Evolutionary conservation across 2,888 invertebrate species (phyloP), one percentile per base, ranked within the genome.

Genomic region (Gisinianus flammeolus): DNA sequence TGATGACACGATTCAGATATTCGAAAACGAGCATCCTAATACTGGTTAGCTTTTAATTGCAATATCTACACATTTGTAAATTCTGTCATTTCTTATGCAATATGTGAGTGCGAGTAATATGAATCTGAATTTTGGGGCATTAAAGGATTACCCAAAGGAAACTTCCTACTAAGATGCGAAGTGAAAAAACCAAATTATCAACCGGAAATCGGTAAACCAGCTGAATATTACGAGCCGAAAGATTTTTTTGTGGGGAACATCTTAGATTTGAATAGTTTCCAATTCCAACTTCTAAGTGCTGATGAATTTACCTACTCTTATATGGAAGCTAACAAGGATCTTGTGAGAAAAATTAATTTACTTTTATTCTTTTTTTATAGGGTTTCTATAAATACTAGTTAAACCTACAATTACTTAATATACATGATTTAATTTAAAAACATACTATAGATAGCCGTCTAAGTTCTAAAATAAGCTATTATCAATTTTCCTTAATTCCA

Each of bases 251-350:
- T 97, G 28, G 97, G 97, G 1, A 93, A 93, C 28, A 90, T 90
- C 66, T 85, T 97, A 66, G 91, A 91, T 58, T 89, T 97, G 24
- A 93, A 93, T 86, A 91, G 91, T 82, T 95, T 94, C 85, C 87
- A 91, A 68, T 97, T 97, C 87, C 88, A 92, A 69, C 89, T 97
- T 35, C 89, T 91, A 0, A 91, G 92, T 1, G 95, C 95, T 0
- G 97, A 97, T 86, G 93, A 94, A 85, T 97, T 94, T 86, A 93
- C 95, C 0, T 87, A 96, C 71, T 90, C 92, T 64, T 96, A 94
- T 86, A 93, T 96, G 95, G 96, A 97, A 87, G 86, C 92, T 8
- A 90, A 95, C 87, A 88, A 91, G 77, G 87, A 90, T 77, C 90
- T 94, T 90, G 95, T 94, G 81, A 82, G 84, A 71, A 19, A 76